A percentile compares a stretch with the other conserved stretches of the same genome.
Evolutionary conservation across 2,797 vertebrate species (phyloP).

Genomic region (Sebastiscus tertius): DNA sequence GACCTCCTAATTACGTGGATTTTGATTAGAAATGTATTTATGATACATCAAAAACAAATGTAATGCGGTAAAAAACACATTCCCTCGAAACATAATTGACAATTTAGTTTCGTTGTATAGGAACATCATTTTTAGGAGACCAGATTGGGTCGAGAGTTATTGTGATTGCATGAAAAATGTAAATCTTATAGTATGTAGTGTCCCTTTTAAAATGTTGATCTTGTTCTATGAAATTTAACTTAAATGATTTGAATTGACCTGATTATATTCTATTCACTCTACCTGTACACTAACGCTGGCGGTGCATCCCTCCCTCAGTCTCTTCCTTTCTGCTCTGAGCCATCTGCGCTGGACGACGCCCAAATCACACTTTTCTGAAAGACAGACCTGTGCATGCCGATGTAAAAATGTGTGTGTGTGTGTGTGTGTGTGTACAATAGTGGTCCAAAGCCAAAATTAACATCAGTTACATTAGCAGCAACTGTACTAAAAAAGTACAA

Average conservation of each 20-base stretch:
- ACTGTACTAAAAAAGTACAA: neutral
- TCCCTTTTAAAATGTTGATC: neutral
- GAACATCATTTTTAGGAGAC: no score
- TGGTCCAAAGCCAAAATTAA: constrained; percentile 21
- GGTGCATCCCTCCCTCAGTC: neutral
- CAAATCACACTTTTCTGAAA: constrained; percentile 29
- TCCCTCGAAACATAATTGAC: neutral
- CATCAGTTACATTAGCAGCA: constrained; percentile 4
- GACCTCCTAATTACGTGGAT: no score
- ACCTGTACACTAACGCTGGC: neutral
- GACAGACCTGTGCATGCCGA: constrained; percentile 4
- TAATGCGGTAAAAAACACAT: neutral
- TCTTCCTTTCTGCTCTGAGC: constrained; percentile 17
- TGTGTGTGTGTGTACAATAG: neutral
- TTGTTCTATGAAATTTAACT: neutral
- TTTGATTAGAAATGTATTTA: no score
- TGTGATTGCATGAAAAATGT: neutral
- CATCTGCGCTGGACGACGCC: constrained; percentile 35
- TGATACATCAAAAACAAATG: neutral
- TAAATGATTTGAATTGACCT: neutral
- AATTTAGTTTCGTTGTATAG: no score
- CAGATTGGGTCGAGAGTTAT: neutral
- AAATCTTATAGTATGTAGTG: neutral
- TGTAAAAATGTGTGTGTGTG: no score
- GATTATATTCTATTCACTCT: neutral